Conservation (phyloP, 2,113 vertebrate genomes). For the Carlito syrichta region DNA sequence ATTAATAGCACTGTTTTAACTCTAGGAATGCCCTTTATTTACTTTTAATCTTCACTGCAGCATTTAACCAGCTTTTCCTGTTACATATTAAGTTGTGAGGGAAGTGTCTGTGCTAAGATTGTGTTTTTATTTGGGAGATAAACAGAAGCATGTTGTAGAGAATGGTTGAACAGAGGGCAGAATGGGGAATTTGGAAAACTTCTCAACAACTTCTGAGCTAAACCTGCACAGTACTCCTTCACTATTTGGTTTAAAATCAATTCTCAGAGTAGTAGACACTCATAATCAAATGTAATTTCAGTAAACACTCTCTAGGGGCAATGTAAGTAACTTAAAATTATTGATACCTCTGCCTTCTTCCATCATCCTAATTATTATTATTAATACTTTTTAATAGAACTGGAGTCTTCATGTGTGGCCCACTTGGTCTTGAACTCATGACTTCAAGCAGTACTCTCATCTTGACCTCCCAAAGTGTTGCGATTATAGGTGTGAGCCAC, state of each 20-base stretch:
- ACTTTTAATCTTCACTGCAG: neutral
- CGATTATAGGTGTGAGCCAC: too few species aligned
- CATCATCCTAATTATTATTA: too few species aligned
- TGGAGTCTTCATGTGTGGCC: too few species aligned
- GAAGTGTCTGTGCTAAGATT: neutral
- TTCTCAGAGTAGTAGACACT: slow-evolving; percentile 1
- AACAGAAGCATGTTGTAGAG: slow-evolving; percentile 1
- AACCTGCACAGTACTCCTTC: neutral
- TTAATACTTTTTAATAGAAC: too few species aligned
- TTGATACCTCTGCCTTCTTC: neutral
- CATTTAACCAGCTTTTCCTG: slow-evolving; percentile 40
- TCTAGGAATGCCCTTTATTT: slow-evolving; percentile 15
- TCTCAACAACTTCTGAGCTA: neutral
- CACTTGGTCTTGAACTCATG: too few species aligned
- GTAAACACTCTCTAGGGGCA: slow-evolving; percentile 1
- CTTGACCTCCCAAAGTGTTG: too few species aligned
- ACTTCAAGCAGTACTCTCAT: too few species aligned
- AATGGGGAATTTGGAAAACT: slow-evolving; percentile 10
- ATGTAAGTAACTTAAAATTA: slow-evolving; percentile 29
- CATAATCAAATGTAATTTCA: slow-evolving; percentile 12
- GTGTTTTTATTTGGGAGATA: neutral
- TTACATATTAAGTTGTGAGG: neutral
- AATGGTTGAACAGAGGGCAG: neutral
- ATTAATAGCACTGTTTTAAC: neutral
- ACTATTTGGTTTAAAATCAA: slow-evolving; percentile 40